phyloP scores from a whole-genome alignment of 2,113 vertebrate species.

The Apodemus sylvaticus region DNA sequence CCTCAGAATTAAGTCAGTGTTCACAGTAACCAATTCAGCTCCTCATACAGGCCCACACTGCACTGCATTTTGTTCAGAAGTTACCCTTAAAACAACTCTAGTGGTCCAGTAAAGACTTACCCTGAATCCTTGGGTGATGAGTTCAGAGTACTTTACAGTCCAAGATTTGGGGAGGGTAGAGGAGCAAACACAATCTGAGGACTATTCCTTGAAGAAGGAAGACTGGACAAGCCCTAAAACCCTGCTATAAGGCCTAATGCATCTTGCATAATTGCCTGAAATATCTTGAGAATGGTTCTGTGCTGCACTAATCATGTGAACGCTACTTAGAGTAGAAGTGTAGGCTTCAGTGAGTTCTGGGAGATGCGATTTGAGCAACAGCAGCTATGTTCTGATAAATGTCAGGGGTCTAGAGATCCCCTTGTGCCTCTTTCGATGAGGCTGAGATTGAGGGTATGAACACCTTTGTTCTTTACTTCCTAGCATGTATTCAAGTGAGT shows the following conservation, averaged over 20 bases:
- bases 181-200: not conserved
- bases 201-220: not conserved
- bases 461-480: constrained; percentile 31
- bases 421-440: not conserved
- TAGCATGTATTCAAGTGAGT: not conserved
- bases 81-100: not conserved
- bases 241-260: not conserved
- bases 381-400: not conserved
- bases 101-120: not conserved
- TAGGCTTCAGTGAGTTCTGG: not conserved
- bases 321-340: not conserved
- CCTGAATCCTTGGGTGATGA: not conserved
- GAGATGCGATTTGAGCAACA: not conserved
- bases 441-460: not conserved
- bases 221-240: not conserved
- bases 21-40: not conserved
- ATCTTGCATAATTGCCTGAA: not conserved
- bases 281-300: not conserved
- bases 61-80: not conserved
- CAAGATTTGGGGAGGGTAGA: not conserved
- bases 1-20: not conserved
- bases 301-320: not conserved
- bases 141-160: not conserved
- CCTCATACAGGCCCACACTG: not conserved
- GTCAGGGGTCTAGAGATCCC: not conserved